phyloP scores from a whole-genome alignment of 2,113 vertebrate genomes.

The Sylvilagus bachmani region DNA sequence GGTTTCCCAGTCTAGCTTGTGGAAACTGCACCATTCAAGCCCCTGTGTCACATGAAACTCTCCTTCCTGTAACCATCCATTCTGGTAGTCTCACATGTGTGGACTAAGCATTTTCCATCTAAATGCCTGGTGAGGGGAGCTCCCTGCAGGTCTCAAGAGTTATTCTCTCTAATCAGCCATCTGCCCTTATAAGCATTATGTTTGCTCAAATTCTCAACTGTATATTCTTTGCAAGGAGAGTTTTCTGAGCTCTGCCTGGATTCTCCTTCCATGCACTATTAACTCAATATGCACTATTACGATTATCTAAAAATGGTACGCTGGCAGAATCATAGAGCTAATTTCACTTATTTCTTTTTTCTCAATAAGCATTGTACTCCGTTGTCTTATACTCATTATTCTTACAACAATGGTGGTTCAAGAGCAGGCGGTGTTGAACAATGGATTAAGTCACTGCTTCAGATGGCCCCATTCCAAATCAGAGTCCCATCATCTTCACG shows the following conservation, averaged over 20 bases:
- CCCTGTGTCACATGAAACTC: not conserved
- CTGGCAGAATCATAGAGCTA: not conserved
- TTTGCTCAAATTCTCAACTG: not conserved
- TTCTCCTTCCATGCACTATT: rapidly evolving
- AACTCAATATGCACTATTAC: not conserved
- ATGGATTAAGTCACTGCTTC: no score
- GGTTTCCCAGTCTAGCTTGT: not conserved
- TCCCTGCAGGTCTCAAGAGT: not conserved
- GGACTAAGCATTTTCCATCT: not conserved
- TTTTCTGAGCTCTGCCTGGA: not conserved
- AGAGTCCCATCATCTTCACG: no score
- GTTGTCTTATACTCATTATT: not conserved
- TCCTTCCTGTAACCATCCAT: not conserved
- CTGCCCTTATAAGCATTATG: no score
- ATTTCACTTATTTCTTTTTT: not conserved
- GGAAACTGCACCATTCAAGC: not conserved
- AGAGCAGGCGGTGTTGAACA: no score
- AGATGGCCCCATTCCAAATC: no score
- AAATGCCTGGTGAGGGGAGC: not conserved
- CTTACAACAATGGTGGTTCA: not conserved
- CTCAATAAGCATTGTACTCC: not conserved
- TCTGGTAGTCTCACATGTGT: not conserved
- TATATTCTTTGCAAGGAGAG: not conserved
- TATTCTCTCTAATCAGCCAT: not conserved
- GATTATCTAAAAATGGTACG: no score